Percentiles rank a stretch among this genome's conserved stretches.
Evolutionary conservation across 2,797 vertebrate species (phyloP).

Genomic region (Poeciliopsis presidionis): DNA sequence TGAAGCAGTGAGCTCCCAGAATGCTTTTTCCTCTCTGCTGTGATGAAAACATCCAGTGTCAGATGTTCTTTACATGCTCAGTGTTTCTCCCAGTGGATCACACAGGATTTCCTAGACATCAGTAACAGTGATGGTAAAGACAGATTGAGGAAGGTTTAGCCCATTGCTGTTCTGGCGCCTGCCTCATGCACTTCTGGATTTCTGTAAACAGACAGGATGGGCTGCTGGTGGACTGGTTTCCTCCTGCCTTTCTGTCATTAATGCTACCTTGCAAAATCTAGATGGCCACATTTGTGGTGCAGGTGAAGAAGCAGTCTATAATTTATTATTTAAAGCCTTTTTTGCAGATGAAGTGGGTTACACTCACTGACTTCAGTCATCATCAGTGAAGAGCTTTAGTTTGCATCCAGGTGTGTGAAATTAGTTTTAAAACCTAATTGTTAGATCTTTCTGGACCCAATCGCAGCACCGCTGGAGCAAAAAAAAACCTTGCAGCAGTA

Average conservation of each 20-base stretch:
- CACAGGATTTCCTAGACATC: too few species aligned
- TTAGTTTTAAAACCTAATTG: background rate
- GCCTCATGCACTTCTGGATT: too few species aligned
- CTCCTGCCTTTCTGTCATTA: background rate
- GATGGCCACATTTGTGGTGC: background rate
- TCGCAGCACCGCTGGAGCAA: background rate
- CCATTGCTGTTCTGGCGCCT: too few species aligned
- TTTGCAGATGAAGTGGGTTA: background rate
- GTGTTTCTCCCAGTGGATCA: too few species aligned
- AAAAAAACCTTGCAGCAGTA: background rate
- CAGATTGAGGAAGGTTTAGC: too few species aligned
- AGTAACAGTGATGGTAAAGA: too few species aligned
- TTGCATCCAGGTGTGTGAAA: background rate
- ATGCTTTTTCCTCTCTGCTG: background rate
- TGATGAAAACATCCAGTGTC: background rate
- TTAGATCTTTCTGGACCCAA: background rate
- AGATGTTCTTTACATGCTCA: background rate
- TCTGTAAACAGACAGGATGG: too few species aligned
- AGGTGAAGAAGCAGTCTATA: background rate
- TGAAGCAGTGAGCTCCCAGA: too few species aligned
- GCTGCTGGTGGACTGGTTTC: background rate
- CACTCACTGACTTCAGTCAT: background rate
- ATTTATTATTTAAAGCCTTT: background rate
- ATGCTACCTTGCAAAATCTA: background rate
- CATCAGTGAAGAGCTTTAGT: background rate